Evolutionary conservation across 2,888 invertebrate species (phyloP).

Genomic region (Apamea sordens): DNA sequence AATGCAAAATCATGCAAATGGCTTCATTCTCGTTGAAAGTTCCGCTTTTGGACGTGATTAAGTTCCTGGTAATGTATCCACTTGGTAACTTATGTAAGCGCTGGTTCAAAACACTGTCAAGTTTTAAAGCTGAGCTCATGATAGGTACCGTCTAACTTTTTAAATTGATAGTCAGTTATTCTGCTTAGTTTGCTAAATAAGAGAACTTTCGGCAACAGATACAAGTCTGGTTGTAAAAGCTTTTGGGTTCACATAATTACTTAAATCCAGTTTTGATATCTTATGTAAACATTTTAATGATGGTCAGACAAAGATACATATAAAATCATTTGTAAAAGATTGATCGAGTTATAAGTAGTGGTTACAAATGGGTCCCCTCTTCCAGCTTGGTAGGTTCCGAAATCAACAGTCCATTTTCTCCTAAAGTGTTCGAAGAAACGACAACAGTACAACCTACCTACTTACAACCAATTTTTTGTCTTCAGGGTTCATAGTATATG

Average conservation of each 20-base stretch:
- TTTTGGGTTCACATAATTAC: neutral
- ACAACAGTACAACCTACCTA: neutral
- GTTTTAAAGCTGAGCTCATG: conserved; percentile 39
- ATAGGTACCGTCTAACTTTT: conserved; percentile 49
- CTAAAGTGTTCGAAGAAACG: neutral
- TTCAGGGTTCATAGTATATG: neutral
- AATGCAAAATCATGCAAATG: conserved; percentile 62
- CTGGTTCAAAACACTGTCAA: conserved; percentile 41
- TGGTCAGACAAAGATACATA: neutral
- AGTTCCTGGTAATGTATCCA: conserved; percentile 42
- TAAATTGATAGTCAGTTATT: conserved; percentile 33
- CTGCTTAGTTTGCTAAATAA: conserved; percentile 25
- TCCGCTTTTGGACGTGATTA: conserved; percentile 48
- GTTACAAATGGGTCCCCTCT: neutral
- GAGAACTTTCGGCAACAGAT: conserved; percentile 16
- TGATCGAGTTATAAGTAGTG: neutral
- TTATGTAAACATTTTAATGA: neutral
- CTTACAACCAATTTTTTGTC: neutral
- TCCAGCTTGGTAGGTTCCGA: neutral
- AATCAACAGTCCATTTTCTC: neutral
- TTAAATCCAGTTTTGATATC: neutral
- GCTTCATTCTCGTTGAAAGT: conserved; percentile 51
- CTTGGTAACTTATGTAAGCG: conserved; percentile 41
- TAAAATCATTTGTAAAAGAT: neutral
- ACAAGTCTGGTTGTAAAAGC: conserved; percentile 24